Evolutionary conservation across 2,888 invertebrate species (phyloP).

Genomic region (Gymnosoma rotundatum): DNA sequence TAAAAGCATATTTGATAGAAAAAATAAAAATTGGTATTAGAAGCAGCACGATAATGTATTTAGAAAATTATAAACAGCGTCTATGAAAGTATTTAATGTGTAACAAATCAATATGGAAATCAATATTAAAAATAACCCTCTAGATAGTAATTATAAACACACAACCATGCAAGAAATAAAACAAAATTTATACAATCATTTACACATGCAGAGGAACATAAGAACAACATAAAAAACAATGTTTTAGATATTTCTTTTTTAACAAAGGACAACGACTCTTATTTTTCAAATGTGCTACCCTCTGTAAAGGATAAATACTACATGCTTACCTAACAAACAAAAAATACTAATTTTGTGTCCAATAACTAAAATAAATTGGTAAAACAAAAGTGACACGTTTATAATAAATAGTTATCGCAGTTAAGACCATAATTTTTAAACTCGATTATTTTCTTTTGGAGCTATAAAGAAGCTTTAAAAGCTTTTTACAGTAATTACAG

Average conservation of each 20-base stretch:
- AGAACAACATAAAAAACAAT: neutral
- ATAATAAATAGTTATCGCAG: no score
- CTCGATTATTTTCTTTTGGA: no score
- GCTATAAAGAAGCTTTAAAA: no score
- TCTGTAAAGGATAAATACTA: neutral
- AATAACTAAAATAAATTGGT: neutral
- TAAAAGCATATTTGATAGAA: constrained; percentile 19
- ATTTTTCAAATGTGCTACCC: constrained; percentile 33
- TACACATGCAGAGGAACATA: neutral
- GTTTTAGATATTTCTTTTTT: constrained; percentile 26
- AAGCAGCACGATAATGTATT: constrained; percentile 53
- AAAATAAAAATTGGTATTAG: constrained; percentile 48
- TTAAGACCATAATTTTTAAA: no score
- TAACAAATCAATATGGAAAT: constrained; percentile 78
- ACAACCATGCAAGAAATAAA: constrained; percentile 3
- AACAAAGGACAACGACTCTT: constrained; percentile 41
- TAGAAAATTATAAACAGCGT: constrained; percentile 58
- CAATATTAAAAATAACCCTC: constrained; percentile 73
- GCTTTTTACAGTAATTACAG: no score
- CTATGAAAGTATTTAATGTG: constrained; percentile 67
- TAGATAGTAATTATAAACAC: constrained; percentile 50
- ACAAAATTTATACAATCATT: constrained; percentile 16
- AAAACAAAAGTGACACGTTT: neutral
- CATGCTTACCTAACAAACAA: neutral
- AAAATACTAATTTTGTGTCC: neutral